Conservation (phyloP, 1,140 invertebrate species). For the Chrysoperla carnea region DNA sequence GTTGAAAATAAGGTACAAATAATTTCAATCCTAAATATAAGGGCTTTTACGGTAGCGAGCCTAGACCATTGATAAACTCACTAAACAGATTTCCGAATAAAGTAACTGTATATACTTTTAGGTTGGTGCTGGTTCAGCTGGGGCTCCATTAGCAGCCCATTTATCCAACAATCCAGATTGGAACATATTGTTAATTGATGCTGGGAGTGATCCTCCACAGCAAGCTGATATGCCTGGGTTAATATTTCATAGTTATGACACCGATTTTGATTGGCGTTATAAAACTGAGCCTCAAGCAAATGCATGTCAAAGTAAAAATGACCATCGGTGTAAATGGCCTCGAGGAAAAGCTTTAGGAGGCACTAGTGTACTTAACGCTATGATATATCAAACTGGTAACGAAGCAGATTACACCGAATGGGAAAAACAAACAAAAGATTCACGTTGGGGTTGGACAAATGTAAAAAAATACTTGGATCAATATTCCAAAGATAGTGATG, state of each 20-base stretch:
- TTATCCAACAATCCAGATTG: conserved; percentile 31
- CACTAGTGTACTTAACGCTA: conserved; percentile 37
- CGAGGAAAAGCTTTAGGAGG: conserved; percentile 34
- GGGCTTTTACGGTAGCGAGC: too few relatives aligned
- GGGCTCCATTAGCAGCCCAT: conserved; percentile 34
- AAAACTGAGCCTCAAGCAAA: conserved; percentile 34
- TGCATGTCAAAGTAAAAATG: conserved; percentile 29
- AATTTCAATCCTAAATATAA: too few relatives aligned
- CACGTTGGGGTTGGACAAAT: conserved; percentile 10
- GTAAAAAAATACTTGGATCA: conserved; percentile 9
- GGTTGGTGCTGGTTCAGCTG: conserved; percentile 26
- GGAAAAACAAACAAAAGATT: conserved; percentile 8
- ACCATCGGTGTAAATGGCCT: conserved; percentile 40
- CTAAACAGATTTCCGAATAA: too few relatives aligned
- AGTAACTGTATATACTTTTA: too few relatives aligned
- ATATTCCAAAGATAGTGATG: conserved; percentile 23
- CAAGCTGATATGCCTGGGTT: conserved; percentile 32
- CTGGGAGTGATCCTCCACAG: conserved; percentile 33
- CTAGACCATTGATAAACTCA: too few relatives aligned
- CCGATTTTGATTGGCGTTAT: conserved; percentile 45
- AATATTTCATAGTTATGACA: conserved; percentile 26
- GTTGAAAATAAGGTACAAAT: too few relatives aligned
- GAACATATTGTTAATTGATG: conserved; percentile 39
- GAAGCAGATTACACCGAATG: conserved; percentile 12
- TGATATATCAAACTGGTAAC: conserved; percentile 41